Percentiles rank a stretch among this genome's conserved stretches.
phyloP scores from a whole-genome alignment of 2,113 vertebrate genomes.

The Athene noctua region DNA sequence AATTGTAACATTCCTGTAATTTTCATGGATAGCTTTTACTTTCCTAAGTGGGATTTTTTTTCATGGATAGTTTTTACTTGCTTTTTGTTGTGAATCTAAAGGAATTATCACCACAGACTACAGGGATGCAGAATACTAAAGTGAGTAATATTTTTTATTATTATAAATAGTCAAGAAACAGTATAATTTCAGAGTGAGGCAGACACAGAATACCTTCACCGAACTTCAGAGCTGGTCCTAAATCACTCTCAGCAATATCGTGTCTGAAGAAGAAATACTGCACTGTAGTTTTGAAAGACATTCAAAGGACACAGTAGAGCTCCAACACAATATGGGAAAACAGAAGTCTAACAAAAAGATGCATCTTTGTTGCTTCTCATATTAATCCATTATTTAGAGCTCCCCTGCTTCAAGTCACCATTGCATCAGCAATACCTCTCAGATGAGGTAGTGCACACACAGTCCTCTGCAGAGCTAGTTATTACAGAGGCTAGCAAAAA shows the following conservation, averaged over 20 bases:
- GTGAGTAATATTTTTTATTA: not conserved
- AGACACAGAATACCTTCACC: not conserved
- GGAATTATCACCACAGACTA: not conserved
- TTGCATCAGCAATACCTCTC: constrained; percentile 10
- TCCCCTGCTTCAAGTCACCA: constrained; percentile 37
- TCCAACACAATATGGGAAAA: not conserved
- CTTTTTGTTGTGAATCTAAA: not conserved
- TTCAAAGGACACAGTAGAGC: not conserved
- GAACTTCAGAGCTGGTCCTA: not conserved
- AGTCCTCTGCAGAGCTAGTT: constrained; percentile 34
- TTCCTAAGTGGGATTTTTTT: not conserved
- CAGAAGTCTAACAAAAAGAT: not conserved
- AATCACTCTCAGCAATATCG: not conserved
- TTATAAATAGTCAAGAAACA: not conserved
- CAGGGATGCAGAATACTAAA: not conserved
- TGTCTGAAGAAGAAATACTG: not conserved
- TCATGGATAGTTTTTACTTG: not conserved
- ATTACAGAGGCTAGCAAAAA: not conserved
- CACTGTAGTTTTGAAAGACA: not conserved
- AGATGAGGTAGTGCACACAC: constrained; percentile 12
- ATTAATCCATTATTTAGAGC: constrained; percentile 61
- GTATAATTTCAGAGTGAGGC: not conserved
- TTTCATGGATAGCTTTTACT: not conserved
- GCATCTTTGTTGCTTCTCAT: constrained; percentile 23
- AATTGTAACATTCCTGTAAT: not conserved